Conservation (phyloP, 2,797 vertebrate genomes). For the Xenops minutus region DNA sequence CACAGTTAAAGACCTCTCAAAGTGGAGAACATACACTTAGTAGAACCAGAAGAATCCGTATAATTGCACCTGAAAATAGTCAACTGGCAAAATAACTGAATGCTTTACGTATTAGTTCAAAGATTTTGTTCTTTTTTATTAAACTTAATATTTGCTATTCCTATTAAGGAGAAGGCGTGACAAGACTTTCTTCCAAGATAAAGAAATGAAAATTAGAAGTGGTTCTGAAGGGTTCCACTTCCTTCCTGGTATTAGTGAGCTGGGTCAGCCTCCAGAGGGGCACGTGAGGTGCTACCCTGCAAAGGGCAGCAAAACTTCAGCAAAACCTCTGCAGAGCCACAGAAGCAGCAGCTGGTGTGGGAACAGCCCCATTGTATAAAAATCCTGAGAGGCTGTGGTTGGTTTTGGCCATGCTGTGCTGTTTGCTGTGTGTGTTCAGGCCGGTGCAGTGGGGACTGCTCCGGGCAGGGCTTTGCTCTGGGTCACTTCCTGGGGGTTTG, state of each 20-base stretch:
- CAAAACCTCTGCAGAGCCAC: background rate
- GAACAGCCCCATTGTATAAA: background rate
- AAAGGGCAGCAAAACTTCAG: background rate
- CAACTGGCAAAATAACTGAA: background rate
- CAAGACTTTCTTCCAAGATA: background rate
- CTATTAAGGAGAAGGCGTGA: background rate
- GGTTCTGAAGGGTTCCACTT: background rate
- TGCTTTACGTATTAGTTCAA: background rate
- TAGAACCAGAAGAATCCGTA: background rate
- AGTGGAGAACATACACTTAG: background rate
- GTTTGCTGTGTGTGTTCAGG: background rate
- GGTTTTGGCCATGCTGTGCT: background rate
- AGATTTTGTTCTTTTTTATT: background rate
- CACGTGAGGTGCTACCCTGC: fast-evolving
- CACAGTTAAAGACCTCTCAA: background rate
- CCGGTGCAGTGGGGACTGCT: background rate
- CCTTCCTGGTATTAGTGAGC: background rate
- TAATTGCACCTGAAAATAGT: background rate
- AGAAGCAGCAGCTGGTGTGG: background rate
- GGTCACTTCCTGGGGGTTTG: background rate
- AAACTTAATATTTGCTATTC: background rate
- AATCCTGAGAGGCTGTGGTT: background rate
- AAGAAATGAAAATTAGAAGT: background rate
- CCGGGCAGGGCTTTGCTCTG: fast-evolving
- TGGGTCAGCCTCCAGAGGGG: background rate